Evolutionary conservation across 2,797 vertebrate species (phyloP).

Genomic region (Myotis planiceps): DNA sequence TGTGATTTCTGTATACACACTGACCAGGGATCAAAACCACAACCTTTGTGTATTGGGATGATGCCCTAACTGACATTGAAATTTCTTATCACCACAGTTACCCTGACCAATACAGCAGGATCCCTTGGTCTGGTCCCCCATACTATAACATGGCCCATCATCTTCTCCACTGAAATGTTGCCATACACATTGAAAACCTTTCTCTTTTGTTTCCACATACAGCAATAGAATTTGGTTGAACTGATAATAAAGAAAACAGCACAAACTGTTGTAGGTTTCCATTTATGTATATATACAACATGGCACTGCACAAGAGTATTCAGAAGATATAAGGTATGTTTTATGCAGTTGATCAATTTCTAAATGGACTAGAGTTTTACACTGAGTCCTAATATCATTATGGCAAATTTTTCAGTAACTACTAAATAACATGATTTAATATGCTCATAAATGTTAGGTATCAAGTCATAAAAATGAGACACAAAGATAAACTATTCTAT

Average conservation of each 20-base stretch:
- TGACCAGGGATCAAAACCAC: too few relatives aligned
- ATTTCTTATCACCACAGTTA: not conserved
- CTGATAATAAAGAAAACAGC: not conserved
- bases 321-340: not conserved
- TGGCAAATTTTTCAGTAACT: not conserved
- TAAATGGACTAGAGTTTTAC: not conserved
- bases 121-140: too few relatives aligned
- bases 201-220: not conserved
- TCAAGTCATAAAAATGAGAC: not conserved
- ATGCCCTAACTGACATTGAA: not conserved
- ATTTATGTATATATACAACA: not conserved
- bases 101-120: not conserved
- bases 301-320: not conserved
- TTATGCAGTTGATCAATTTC: not conserved
- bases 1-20: too few relatives aligned
- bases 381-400: not conserved
- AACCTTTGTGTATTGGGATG: too few relatives aligned
- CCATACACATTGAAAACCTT: not conserved
- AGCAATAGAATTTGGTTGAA: not conserved
- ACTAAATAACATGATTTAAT: not conserved
- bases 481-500: not conserved
- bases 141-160: rapidly evolving
- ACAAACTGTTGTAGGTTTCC: not conserved
- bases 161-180: not conserved
- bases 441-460: not conserved